Evolutionary conservation across 2,113 vertebrate genomes (phyloP), one percentile per base, ranked within the genome.

Genomic region (Xiphophorus maculatus): DNA sequence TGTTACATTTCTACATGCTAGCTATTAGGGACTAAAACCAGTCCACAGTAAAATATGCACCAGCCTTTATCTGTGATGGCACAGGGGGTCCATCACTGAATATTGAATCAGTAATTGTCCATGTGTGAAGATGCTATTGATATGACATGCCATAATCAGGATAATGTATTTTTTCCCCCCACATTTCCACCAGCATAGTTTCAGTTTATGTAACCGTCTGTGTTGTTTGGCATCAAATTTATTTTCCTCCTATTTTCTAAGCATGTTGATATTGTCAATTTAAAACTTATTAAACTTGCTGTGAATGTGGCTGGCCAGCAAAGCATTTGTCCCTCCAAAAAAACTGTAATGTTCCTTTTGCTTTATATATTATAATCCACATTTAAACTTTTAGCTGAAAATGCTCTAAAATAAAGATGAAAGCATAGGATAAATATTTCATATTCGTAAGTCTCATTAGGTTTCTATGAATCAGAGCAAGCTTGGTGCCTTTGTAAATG

Each of bases 401-500:
- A 58, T 58, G 8, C 51, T 58, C 0, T 37, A 58, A 58, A 58
- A 25, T 58, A 58, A 58, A 25, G 7, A n/a, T 25, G 22, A 25
- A 8, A 10, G 22, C 51, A 58, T 25, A 58, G 51, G 2, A 58
- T 58, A n/a, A n/a, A 58, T 11, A 25, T 58, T 58, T 58, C 51
- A 58, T 3, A 11, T n/a, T 25, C 8, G 8, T 9, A n/a, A 58
- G 22, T 25, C 6, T 58, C 51, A 58, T n/a, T 58, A 58, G 51
- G 51, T 58, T 25, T 58, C 44, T 58, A 58, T 25, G 51, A 58
- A 58, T 58, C 51, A n/a, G 51, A 9, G 9, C 25, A 58, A 25
- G 19, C 51, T n/a, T 58, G 25, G 22, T 58, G 22, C 17, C 8
- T 82, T 44, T 73, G 37, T 60, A 73, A 65, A 77, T 77, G 69